These are phyloP conservation scores for Nomada flava DNA, from an alignment of 2,888 invertebrate species.

Conservation along the genomic window DNA sequence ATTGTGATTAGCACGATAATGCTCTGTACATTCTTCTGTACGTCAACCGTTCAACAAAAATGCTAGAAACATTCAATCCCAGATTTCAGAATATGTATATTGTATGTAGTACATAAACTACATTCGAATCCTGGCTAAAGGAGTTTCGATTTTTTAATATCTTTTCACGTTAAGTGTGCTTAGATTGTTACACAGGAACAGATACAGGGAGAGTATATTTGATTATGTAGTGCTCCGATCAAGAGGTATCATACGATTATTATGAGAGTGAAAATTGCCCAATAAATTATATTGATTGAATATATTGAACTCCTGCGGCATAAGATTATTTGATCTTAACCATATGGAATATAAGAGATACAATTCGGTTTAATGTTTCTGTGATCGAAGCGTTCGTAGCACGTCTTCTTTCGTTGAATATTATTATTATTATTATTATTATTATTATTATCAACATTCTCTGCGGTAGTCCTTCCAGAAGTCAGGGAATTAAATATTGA, in stretches of 20 bases:
- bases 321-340: background rate
- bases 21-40: background rate
- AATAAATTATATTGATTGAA: background rate
- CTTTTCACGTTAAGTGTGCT: background rate
- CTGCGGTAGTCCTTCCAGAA: background rate
- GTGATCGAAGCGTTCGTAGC: background rate
- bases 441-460: background rate
- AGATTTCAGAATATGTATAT: conserved; percentile 6
- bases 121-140: too few species aligned
- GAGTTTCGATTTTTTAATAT: too few species aligned
- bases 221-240: too few species aligned
- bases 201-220: too few species aligned
- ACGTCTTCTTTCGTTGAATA: background rate
- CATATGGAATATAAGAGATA: background rate
- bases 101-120: too few species aligned
- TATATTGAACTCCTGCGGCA: too few species aligned
- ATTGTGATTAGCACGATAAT: conserved; percentile 60
- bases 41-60: background rate
- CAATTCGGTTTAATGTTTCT: too few species aligned
- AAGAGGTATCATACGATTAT: background rate
- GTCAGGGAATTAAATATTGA: background rate
- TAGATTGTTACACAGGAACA: background rate
- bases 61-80: background rate
- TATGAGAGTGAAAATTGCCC: background rate
- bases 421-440: background rate